A percentile compares a stretch with the other conserved stretches of the same genome.
Evolutionary conservation across 1,140 invertebrate species (phyloP).

Genomic region (Caenorhabditis elegans): WBcel235 BX284606.5:11041001-11041500

Average conservation of each 20-base stretch:
- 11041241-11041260: constrained; percentile 66
- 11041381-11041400: constrained; percentile 59
- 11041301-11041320: constrained; percentile 64
- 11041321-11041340: constrained; percentile 51
- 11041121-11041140: constrained; percentile 39
- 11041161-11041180: constrained; percentile 62
- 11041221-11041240: constrained; percentile 60
- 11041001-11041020: too few species aligned
- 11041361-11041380: constrained; percentile 43
- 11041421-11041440: constrained; percentile 60
- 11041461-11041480: constrained; percentile 63
- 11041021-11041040: too few species aligned
- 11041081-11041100: neutral
- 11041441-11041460: constrained; percentile 63
- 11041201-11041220: constrained; percentile 62
- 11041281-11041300: constrained; percentile 61
- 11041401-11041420: constrained; percentile 63
- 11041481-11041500: constrained; percentile 62
- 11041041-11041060: too few species aligned
- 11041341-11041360: neutral
- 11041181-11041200: constrained; percentile 59
- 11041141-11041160: constrained; percentile 55
- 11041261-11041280: constrained; percentile 64
- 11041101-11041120: constrained; percentile 8
- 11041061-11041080: too few species aligned